phyloP scores from a whole-genome alignment of 2,113 vertebrate genomes.

The Phalacrocorax carbo region DNA sequence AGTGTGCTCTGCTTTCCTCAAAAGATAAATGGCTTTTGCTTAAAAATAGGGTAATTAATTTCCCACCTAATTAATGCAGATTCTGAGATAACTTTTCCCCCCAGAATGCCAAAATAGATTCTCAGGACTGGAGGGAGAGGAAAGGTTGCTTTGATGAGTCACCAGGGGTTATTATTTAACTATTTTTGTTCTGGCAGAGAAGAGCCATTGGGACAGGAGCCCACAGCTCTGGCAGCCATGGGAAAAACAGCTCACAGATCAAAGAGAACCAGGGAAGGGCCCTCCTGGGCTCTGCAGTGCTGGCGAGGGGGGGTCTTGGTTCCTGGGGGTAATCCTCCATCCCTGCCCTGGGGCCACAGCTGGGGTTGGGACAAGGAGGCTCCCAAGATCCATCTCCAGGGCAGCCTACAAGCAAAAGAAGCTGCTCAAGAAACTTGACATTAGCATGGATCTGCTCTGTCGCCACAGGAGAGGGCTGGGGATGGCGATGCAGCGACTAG shows the following conservation, averaged over 20 bases:
- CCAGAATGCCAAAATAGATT: conserved; percentile 55
- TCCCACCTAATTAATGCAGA: conserved; percentile 63
- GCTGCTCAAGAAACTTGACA: conserved; percentile 33
- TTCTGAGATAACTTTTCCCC: conserved; percentile 34
- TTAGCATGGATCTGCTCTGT: neutral
- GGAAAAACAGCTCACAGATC: neutral
- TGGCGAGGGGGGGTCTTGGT: neutral
- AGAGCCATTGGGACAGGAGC: neutral
- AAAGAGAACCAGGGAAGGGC: neutral
- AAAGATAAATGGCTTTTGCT: conserved; percentile 24
- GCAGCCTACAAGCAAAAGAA: neutral
- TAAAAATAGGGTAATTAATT: conserved; percentile 65
- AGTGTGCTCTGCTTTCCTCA: neutral
- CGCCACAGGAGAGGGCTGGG: neutral
- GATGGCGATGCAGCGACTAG: neutral
- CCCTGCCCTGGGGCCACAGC: neutral
- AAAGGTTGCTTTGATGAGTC: conserved; percentile 60
- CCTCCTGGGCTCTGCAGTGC: neutral
- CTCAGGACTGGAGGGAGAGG: conserved; percentile 42
- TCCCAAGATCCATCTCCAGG: neutral
- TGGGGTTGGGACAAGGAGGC: neutral
- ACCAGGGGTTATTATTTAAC: conserved; percentile 41
- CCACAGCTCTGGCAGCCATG: neutral
- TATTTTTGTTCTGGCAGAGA: conserved; percentile 2
- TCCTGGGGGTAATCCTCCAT: neutral